phyloP scores from a whole-genome alignment of 2,113 vertebrate species.

The Phyllostomus discolor region DNA sequence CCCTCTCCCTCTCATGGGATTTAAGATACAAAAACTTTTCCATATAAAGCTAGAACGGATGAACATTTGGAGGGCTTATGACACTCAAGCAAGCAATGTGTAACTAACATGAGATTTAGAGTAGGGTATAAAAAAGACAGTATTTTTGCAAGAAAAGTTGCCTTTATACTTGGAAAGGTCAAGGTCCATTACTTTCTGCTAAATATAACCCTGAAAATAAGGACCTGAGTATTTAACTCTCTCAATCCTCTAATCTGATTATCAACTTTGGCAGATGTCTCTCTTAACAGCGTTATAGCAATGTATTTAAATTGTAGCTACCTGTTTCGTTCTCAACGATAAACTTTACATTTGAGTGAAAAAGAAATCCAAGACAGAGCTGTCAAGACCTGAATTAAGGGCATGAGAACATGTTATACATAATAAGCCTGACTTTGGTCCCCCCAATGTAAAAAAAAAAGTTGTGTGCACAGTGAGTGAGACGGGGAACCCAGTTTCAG shows the following conservation, averaged over 20 bases:
- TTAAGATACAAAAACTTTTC: not conserved
- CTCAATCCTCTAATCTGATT: slow-evolving; percentile 57
- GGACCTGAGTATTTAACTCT: slow-evolving; percentile 29
- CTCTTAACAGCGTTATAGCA: not conserved
- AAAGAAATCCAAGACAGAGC: not conserved
- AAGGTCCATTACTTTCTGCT: slow-evolving; percentile 48
- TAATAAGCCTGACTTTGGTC: not conserved
- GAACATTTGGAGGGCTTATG: not conserved
- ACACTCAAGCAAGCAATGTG: not conserved
- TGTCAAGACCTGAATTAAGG: not conserved
- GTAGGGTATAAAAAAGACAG: not conserved
- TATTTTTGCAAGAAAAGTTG: slow-evolving; percentile 3
- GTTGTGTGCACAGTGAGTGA: not conserved
- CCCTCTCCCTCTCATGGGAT: not conserved
- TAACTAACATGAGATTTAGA: not conserved
- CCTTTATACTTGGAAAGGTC: slow-evolving; percentile 11
- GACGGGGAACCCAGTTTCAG: not conserved
- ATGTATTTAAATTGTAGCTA: not conserved
- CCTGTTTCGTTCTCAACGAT: slow-evolving; percentile 9
- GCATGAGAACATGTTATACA: not conserved
- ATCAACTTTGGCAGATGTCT: slow-evolving; percentile 24
- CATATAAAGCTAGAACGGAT: not conserved
- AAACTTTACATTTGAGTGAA: slow-evolving; percentile 3
- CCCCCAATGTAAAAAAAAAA: not conserved
- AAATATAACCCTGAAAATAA: slow-evolving; percentile 56